Base-by-base conservation (phyloP, 2,888 invertebrate species). In the Timandra comae region DNA sequence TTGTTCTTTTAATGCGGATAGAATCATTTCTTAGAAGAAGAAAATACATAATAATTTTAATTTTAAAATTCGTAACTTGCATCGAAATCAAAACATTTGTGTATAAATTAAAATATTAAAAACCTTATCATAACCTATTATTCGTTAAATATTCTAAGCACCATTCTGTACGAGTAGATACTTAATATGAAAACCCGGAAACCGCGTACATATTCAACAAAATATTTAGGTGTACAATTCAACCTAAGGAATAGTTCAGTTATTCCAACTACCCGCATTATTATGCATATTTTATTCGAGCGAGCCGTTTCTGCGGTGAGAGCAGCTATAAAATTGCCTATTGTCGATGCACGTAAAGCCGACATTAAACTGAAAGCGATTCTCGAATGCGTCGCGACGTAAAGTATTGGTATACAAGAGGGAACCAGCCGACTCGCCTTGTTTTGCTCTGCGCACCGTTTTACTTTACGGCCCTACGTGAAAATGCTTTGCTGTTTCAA, bases 291-390 rank as follows among this genome's bases (percentile, higher is more conserved):
- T 59, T 57, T 57, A 57, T 60, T 58, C 57, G 48, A 48, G 38
- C 46, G 46, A 52, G 47, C 52, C 24, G 55, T 53, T 59, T 56
- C 49, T 51, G 49, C 52, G 54, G 57, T 49, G 54, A 59, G 58
- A 59, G 57, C 52, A 57, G 59, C 56, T 46, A 63, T 69, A 63
- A 73, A 74, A 78, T 69, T 65, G 70, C 73, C 71, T 65, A 78
- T 78, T 79, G 79, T 77, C 66, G 70, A 68, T 69, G 67, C 71
- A 72, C 63, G 66, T 65, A 71, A 64, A 63, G 61, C 65, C 56
- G 56, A 62, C 74, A 70, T 77, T 76, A 73, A 72, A 66, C 68
- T 63, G 67, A 69, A 71, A 77, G 69, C 74, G 68, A 67, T 73
- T 72, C 64, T 67, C 52, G 66, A 75, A 72, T 71, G 69, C 71